phyloP scores from a whole-genome alignment of 2,888 invertebrate genomes.

The Chrysomela aeneicollis region DNA sequence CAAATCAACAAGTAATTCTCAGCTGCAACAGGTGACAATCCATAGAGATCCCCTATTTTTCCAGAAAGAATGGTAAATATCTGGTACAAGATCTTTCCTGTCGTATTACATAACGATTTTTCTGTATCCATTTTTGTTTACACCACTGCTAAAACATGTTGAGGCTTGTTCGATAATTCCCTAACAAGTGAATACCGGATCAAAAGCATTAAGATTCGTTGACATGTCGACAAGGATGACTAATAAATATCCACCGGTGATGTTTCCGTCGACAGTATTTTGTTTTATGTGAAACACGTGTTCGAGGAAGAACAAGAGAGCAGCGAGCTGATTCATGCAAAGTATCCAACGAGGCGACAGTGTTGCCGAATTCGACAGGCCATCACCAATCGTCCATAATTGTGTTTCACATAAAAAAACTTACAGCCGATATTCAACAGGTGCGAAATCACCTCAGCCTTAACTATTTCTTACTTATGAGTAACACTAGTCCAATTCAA shows the following conservation, averaged over 20 bases:
- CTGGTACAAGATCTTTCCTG: too few species aligned
- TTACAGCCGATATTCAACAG: too few species aligned
- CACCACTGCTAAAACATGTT: not conserved
- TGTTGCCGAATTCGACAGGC: not conserved
- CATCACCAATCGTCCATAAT: too few species aligned
- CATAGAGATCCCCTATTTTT: too few species aligned
- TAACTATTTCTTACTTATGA: too few species aligned
- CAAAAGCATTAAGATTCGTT: not conserved
- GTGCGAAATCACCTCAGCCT: too few species aligned
- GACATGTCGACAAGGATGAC: slow-evolving; percentile 9
- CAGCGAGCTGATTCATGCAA: slow-evolving; percentile 40
- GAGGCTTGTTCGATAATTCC: not conserved
- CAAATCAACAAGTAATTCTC: too few species aligned
- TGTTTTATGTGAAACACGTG: slow-evolving; percentile 41
- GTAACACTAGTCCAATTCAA: too few species aligned
- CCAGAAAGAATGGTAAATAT: too few species aligned
- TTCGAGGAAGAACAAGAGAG: slow-evolving; percentile 26
- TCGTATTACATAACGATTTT: not conserved
- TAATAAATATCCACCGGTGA: slow-evolving; percentile 17
- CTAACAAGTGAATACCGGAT: not conserved
- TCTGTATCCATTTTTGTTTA: not conserved
- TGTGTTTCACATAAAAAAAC: too few species aligned
- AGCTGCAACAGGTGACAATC: too few species aligned
- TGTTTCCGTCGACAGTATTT: slow-evolving; percentile 31
- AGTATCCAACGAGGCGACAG: slow-evolving; percentile 34